Evolutionary conservation across 2,113 vertebrate genomes (phyloP).

Genomic region (Fregetta grallaria): DNA sequence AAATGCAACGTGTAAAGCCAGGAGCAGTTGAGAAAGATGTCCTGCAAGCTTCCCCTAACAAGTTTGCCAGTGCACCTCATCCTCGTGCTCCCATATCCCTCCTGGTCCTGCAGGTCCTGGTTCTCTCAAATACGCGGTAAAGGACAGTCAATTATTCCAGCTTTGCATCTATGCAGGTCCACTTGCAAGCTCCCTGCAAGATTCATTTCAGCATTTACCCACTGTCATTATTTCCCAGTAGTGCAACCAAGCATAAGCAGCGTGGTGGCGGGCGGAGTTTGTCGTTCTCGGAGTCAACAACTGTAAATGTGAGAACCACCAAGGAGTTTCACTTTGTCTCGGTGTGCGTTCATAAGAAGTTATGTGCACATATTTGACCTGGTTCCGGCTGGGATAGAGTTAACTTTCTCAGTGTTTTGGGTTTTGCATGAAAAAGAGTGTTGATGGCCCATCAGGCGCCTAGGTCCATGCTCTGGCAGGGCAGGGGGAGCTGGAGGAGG

Average conservation of each 20-base stretch:
- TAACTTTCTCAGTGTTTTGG: too few relatives aligned
- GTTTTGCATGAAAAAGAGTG: too few relatives aligned
- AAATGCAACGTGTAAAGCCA: not conserved
- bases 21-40: not conserved
- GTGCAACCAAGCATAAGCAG: not conserved
- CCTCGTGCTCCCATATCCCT: not conserved
- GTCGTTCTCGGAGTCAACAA: not conserved
- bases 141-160: not conserved
- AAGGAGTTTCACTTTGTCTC: not conserved
- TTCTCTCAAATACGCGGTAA: not conserved
- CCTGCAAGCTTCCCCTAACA: not conserved
- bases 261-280: fast-evolving
- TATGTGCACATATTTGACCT: not conserved
- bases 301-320: not conserved
- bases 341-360: fast-evolving
- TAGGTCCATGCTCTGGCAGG: too few relatives aligned
- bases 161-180: not conserved
- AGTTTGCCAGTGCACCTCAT: not conserved
- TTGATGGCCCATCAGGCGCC: too few relatives aligned
- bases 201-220: not conserved
- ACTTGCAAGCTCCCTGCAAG: not conserved
- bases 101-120: not conserved
- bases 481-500: too few relatives aligned
- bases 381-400: too few relatives aligned
- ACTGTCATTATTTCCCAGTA: not conserved